Percentiles rank a stretch among this genome's conserved stretches.
These are phyloP conservation scores for Xestia ashworthii DNA, from an alignment of 2,888 invertebrate genomes.

Conservation along the genomic window DNA sequence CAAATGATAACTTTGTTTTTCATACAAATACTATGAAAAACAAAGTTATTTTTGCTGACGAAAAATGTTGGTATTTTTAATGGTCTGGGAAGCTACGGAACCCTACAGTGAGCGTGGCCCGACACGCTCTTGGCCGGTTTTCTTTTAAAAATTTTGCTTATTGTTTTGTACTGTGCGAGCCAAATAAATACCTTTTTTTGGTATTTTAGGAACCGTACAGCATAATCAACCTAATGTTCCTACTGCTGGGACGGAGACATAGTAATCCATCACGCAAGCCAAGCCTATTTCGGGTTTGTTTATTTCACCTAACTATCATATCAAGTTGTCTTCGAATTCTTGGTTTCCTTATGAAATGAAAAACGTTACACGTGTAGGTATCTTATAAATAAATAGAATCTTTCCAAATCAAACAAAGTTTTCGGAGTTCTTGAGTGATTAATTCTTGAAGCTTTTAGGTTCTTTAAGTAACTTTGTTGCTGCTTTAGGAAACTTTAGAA, in stretches of 20 bases:
- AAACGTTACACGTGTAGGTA: neutral
- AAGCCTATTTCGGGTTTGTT: neutral
- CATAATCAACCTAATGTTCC: neutral
- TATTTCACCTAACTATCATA: neutral
- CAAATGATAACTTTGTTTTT: too few relatives aligned
- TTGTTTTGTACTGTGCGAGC: too few relatives aligned
- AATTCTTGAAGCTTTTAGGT: neutral
- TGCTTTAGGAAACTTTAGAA: neutral
- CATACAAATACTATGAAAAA: too few relatives aligned
- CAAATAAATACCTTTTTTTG: too few relatives aligned
- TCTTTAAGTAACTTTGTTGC: neutral
- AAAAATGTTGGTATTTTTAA: too few relatives aligned
- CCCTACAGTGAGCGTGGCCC: too few relatives aligned
- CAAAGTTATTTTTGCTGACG: too few relatives aligned
- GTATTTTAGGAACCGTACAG: neutral
- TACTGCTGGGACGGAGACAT: neutral
- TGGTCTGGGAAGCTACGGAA: too few relatives aligned
- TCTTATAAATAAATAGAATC: neutral
- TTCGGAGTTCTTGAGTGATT: slow-evolving; percentile 12
- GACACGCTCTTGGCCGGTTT: too few relatives aligned
- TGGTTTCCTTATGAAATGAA: neutral
- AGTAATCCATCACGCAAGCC: neutral
- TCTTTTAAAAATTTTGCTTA: too few relatives aligned
- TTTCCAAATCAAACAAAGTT: neutral
- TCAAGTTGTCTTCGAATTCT: neutral